phyloP scores from a whole-genome alignment of 2,797 vertebrate genomes.

The Sebastolobus altivelis region DNA sequence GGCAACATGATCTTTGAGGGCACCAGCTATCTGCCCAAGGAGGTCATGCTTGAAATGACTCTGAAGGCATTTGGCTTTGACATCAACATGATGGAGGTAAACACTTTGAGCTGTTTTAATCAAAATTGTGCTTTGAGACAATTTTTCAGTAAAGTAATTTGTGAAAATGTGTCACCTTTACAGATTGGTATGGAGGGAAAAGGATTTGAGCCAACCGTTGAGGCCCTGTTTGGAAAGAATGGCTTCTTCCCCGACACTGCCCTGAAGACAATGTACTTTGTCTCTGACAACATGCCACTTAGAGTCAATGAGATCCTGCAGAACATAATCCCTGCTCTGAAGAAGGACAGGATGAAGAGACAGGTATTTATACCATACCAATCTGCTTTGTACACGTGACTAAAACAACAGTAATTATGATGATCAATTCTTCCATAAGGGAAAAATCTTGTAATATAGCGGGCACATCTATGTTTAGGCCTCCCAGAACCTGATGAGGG shows the following conservation, averaged over 20 bases:
- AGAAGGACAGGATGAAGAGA: conserved; percentile 76
- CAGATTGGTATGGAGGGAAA: conserved; percentile 94
- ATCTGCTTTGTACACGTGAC: not conserved
- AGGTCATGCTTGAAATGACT: conserved; percentile 94
- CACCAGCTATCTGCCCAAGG: conserved; percentile 89
- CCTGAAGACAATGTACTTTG: conserved; percentile 91
- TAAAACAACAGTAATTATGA: not conserved
- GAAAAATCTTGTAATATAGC: not conserved
- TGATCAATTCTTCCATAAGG: not conserved
- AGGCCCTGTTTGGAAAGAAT: conserved; percentile 91
- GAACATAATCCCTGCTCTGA: conserved; percentile 86
- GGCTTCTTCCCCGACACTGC: conserved; percentile 94
- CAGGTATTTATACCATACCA: conserved; percentile 71
- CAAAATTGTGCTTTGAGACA: not conserved
- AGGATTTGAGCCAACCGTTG: conserved; percentile 92
- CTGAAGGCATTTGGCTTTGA: conserved; percentile 90
- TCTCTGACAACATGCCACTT: conserved; percentile 88
- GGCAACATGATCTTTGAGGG: conserved; percentile 94
- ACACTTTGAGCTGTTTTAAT: not conserved
- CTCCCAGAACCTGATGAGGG: conserved; percentile 86
- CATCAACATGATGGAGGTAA: conserved; percentile 94
- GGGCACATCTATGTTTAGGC: conserved; percentile 52
- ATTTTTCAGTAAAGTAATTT: not conserved
- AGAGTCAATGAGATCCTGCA: conserved; percentile 84
- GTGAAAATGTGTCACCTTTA: conserved; percentile 40